Percentiles rank a stretch among this genome's conserved stretches.
Conservation (phyloP, 2,888 invertebrate species). For the Idaea dimidiata region DNA sequence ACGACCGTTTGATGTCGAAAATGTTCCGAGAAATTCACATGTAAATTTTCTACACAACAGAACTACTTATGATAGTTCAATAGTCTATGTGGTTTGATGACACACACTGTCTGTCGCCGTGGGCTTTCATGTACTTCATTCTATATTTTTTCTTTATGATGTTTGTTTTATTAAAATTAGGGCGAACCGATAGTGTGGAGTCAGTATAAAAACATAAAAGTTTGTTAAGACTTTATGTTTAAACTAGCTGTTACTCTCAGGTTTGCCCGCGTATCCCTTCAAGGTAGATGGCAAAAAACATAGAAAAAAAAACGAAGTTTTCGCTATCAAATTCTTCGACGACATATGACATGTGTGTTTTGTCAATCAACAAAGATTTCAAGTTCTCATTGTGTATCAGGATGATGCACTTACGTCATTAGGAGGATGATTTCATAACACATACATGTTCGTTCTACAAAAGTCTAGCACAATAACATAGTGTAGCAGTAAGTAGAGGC, state of each 20-base stretch:
- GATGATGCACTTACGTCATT: constrained; percentile 36
- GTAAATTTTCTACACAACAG: neutral
- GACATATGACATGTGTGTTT: neutral
- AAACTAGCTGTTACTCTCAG: too few species aligned
- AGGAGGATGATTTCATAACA: constrained; percentile 4
- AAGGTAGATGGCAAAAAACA: too few species aligned
- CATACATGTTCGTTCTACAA: neutral
- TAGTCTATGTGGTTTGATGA: constrained; percentile 11
- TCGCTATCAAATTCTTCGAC: neutral
- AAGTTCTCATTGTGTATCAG: constrained; percentile 10
- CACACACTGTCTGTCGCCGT: constrained; percentile 19
- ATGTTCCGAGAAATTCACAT: neutral
- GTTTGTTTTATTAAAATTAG: constrained; percentile 9
- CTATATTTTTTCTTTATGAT: constrained; percentile 18
- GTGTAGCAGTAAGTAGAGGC: too few species aligned
- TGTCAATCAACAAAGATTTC: constrained; percentile 14
- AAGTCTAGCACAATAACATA: constrained; percentile 36
- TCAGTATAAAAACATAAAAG: neutral
- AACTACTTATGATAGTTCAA: neutral
- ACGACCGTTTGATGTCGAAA: constrained; percentile 10
- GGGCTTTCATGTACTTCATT: constrained; percentile 20
- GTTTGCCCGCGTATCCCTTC: too few species aligned
- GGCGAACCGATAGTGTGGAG: neutral
- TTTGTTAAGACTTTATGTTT: too few species aligned
- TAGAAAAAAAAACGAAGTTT: neutral